A percentile compares a stretch with the other conserved stretches of the same genome.
Evolutionary conservation across 2,113 vertebrate genomes (phyloP).

Genomic region (Prolemur simus): DNA sequence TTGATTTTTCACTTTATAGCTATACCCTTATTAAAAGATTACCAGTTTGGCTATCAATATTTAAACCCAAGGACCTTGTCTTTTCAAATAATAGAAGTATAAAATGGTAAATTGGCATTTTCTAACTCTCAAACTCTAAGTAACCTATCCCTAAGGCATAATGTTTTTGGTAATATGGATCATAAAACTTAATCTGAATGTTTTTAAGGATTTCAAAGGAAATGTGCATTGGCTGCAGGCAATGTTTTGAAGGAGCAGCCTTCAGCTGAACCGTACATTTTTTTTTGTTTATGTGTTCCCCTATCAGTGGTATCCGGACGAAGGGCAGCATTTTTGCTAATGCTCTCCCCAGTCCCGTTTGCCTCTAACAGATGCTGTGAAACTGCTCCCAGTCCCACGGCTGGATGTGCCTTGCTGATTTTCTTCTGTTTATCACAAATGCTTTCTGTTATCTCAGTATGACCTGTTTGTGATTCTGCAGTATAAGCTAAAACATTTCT

Average conservation of each 20-base stretch:
- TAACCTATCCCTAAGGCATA: not conserved
- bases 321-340: constrained; percentile 40
- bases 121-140: not conserved
- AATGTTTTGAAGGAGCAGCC: not conserved
- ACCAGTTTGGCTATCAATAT: not conserved
- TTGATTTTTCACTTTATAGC: constrained; percentile 37
- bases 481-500: constrained; percentile 37
- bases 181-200: constrained; percentile 19
- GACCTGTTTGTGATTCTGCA: constrained; percentile 42
- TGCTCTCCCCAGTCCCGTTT: constrained; percentile 28
- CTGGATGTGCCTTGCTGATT: constrained; percentile 50
- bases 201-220: constrained; percentile 49
- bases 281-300: not conserved
- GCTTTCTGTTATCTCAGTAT: constrained; percentile 61
- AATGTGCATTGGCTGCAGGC: not conserved
- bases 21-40: not conserved
- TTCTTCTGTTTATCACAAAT: constrained; percentile 63
- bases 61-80: not conserved
- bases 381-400: not conserved
- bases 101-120: not conserved
- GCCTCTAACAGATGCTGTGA: constrained; percentile 60
- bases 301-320: constrained; percentile 26
- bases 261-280: not conserved
- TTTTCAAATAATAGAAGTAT: constrained; percentile 22
- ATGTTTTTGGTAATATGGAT: constrained; percentile 24